Conservation (phyloP, 2,797 vertebrate genomes). For the Ctenosaura bakeri region DNA sequence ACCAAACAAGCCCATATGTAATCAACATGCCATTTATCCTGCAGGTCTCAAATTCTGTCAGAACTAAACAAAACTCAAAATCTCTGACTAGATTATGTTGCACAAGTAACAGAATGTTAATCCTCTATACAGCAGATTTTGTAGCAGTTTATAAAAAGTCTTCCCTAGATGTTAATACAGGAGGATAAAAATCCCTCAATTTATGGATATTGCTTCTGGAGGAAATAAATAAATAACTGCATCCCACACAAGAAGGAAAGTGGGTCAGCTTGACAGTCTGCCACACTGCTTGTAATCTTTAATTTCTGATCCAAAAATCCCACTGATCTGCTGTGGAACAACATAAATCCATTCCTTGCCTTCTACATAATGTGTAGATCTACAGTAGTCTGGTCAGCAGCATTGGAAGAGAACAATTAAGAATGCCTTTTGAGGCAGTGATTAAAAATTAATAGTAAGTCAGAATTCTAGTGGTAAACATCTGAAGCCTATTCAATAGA, state of each 20-base stretch:
- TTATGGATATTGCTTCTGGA: constrained; percentile 12
- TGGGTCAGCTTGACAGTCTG: constrained; percentile 17
- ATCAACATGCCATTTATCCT: constrained; percentile 6
- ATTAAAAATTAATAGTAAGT: constrained; percentile 48
- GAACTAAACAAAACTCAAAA: constrained; percentile 23
- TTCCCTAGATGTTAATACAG: constrained; percentile 46
- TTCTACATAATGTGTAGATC: constrained; percentile 16
- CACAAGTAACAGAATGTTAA: constrained; percentile 41
- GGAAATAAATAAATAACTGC: neutral
- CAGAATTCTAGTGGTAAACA: constrained; percentile 44
- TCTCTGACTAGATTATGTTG: constrained; percentile 17
- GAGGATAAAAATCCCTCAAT: constrained; percentile 25
- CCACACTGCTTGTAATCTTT: constrained; percentile 16
- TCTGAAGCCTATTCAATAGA: constrained; percentile 5
- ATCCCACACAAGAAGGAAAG: constrained; percentile 4
- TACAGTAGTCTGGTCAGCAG: neutral
- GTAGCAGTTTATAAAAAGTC: constrained; percentile 1
- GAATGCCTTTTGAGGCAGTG: constrained; percentile 18
- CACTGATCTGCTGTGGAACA: constrained; percentile 10
- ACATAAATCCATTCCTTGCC: neutral
- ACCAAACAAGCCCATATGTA: neutral
- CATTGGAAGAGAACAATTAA: constrained; percentile 31
- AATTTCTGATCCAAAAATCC: constrained; percentile 1
- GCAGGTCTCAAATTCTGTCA: neutral
- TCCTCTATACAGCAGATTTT: constrained; percentile 27